These are phyloP conservation scores for Arbacia lixula DNA, from an alignment of 53 echinoderm and acorn worm species.

Conservation along the genomic window DNA sequence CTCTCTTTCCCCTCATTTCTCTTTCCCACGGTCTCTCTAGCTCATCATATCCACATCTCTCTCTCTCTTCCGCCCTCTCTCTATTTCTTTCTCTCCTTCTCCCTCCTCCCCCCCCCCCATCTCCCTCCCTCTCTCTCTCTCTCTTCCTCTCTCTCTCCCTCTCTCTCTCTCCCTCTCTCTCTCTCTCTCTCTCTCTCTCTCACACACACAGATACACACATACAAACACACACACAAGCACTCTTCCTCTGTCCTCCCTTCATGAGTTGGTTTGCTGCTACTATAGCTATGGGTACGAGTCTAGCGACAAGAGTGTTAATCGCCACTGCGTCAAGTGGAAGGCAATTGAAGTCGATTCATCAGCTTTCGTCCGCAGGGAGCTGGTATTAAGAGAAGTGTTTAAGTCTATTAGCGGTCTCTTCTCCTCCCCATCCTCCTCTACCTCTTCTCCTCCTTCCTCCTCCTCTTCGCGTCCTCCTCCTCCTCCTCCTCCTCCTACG, in stretches of 20 bases:
- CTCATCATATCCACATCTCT: no score
- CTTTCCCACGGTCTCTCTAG: no score
- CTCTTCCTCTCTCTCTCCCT: not conserved
- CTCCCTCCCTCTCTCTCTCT: not conserved
- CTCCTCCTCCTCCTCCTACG: not conserved
- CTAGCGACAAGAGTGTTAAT: no score
- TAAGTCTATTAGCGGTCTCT: conserved; percentile 31
- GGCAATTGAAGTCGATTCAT: conserved; percentile 31
- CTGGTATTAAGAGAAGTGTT: conserved; percentile 29
- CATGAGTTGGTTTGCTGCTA: no score
- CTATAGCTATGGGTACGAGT: no score
- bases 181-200: not conserved
- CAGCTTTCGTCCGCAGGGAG: not conserved
- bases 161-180: not conserved
- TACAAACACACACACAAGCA: no score
- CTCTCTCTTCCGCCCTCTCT: no score
- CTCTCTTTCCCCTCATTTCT: no score
- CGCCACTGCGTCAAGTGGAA: conserved; percentile 22
- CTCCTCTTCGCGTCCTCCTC: not conserved
- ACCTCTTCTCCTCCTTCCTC: not conserved
- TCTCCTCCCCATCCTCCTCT: not conserved
- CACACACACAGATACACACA: no score
- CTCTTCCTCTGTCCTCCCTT: no score
- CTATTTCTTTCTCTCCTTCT: no score
- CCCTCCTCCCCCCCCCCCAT: no score